phyloP scores from a whole-genome alignment of 2,888 invertebrate species.

The Scelioninae gen. 2 region DNA sequence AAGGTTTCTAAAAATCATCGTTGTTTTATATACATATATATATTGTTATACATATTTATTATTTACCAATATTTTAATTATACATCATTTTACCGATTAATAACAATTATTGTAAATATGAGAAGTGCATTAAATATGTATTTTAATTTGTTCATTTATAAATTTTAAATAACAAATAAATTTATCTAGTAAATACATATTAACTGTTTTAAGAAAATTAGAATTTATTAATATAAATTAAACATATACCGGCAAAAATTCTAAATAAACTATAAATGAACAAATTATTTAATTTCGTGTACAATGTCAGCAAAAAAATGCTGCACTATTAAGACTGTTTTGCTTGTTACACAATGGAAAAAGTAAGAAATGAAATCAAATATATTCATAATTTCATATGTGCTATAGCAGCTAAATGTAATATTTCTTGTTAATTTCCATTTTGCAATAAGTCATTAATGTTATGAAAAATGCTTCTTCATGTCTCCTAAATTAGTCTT shows the following conservation, averaged over 20 bases:
- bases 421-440: constrained; percentile 46
- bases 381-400: constrained; percentile 19
- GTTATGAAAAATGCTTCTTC: constrained; percentile 45
- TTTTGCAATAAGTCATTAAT: constrained; percentile 50
- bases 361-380: constrained; percentile 41
- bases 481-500: constrained; percentile 26
- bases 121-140: constrained; percentile 1
- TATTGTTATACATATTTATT: constrained; percentile 31
- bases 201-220: too few relatives aligned
- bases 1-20: constrained; percentile 12
- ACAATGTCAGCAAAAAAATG: constrained; percentile 33
- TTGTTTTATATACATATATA: constrained; percentile 18
- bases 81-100: constrained; percentile 23
- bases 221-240: too few relatives aligned
- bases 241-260: constrained; percentile 22
- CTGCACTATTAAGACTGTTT: constrained; percentile 49
- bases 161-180: neutral
- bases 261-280: constrained; percentile 29
- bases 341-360: constrained; percentile 51
- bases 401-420: neutral
- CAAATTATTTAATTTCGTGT: constrained; percentile 21
- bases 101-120: constrained; percentile 25
- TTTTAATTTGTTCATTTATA: constrained; percentile 26
- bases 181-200: neutral
- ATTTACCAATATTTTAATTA: constrained; percentile 30